A percentile compares a stretch with the other conserved stretches of the same genome.
Conservation (phyloP, 2,113 vertebrate species). For the Malurus melanocephalus region DNA sequence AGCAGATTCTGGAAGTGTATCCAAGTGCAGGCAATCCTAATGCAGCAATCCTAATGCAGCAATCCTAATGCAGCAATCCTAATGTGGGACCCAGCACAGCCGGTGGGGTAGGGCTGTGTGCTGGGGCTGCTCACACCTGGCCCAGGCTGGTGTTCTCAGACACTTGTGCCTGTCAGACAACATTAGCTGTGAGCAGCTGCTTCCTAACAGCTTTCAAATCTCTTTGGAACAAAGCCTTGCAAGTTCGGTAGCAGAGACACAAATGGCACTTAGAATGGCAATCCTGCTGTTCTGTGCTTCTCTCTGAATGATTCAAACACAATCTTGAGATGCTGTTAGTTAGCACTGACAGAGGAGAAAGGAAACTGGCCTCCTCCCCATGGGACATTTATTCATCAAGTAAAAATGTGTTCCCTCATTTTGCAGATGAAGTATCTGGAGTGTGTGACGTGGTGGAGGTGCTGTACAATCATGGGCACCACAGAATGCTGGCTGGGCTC, state of each 20-base stretch:
- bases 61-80: not conserved
- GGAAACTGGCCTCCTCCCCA: accelerated
- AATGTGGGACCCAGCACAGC: not conserved
- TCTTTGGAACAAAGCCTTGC: not conserved
- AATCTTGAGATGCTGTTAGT: not conserved
- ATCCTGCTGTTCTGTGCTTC: not conserved
- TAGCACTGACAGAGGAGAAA: not conserved
- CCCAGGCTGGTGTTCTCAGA: not conserved
- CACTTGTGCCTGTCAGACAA: not conserved
- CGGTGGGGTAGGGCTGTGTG: not conserved
- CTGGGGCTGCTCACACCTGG: not conserved
- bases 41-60: not conserved
- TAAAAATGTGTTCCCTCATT: not conserved
- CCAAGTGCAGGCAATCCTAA: not conserved
- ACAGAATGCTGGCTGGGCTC: not conserved
- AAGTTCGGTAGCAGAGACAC: not conserved
- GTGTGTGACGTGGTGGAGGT: not conserved
- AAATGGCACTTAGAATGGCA: not conserved
- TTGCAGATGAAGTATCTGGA: not conserved
- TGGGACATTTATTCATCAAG: not conserved
- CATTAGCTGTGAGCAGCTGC: not conserved
- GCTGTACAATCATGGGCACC: not conserved
- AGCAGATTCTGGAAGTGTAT: not conserved
- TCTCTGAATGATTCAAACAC: not conserved
- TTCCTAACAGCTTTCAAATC: not conserved